Evolutionary conservation across 1,140 invertebrate species (phyloP).

Genomic region (Leptinotarsa lineolata): DNA sequence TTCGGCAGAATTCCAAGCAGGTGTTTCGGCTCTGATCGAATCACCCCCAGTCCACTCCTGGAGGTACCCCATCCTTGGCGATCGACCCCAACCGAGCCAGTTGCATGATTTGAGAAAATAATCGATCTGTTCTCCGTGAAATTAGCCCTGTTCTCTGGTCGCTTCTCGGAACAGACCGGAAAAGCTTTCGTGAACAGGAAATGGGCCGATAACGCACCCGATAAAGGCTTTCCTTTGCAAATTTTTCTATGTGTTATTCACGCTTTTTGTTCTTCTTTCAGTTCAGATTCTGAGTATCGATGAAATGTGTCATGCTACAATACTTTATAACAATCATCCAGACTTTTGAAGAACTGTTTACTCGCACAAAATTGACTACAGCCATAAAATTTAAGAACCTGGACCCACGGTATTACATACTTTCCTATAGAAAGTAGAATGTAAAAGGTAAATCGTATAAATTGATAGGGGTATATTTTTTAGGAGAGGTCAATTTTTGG

Average conservation of each 20-base stretch:
- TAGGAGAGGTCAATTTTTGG: no score
- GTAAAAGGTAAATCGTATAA: no score
- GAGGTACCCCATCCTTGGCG: background rate
- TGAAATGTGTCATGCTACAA: no score
- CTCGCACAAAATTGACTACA: no score
- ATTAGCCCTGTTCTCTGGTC: background rate
- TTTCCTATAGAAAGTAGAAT: no score
- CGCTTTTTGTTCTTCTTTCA: background rate
- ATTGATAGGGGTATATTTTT: no score
- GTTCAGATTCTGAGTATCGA: no score
- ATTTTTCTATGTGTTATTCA: constrained; percentile 13
- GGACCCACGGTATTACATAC: no score
- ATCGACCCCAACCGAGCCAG: constrained; percentile 9
- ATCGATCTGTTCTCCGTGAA: constrained; percentile 33
- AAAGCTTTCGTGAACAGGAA: constrained; percentile 28
- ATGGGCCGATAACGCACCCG: constrained; percentile 19
- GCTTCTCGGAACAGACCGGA: constrained; percentile 20
- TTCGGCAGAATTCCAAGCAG: background rate
- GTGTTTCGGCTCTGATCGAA: background rate
- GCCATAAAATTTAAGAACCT: no score
- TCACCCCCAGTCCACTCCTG: background rate
- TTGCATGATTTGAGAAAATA: constrained; percentile 36
- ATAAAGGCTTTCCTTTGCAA: constrained; percentile 16
- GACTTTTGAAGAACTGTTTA: no score
- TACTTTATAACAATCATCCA: no score